A percentile compares a stretch with the other conserved stretches of the same genome.
phyloP scores from a whole-genome alignment of 2,113 vertebrate genomes.

The Ciconia boyciana region DNA sequence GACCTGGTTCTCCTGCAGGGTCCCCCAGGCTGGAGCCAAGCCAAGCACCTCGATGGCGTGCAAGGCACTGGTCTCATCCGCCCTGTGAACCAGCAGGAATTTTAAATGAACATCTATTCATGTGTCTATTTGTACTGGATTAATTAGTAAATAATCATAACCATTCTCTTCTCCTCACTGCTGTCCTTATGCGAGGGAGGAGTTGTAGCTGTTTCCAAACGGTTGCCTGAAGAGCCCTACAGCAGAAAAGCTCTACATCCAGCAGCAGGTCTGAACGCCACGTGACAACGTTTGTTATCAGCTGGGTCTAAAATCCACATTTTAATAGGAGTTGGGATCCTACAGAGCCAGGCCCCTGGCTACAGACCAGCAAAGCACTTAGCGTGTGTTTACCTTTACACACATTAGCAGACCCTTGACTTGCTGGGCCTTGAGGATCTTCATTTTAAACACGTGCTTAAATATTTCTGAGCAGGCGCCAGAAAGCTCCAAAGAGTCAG shows the following conservation, averaged over 20 bases:
- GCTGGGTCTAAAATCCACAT: neutral
- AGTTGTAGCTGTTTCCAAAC: neutral
- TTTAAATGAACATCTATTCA: neutral
- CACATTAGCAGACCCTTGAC: neutral
- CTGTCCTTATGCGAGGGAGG: neutral
- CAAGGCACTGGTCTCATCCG: accelerated
- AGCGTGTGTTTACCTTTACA: accelerated
- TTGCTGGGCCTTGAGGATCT: neutral
- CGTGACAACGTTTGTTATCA: accelerated
- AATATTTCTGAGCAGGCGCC: accelerated
- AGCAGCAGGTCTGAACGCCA: neutral
- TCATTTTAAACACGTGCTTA: accelerated
- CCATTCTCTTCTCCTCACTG: neutral
- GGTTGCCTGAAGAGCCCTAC: neutral
- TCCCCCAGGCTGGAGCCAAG: neutral
- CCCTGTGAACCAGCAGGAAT: neutral
- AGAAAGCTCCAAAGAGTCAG: accelerated
- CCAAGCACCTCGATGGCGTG: accelerated
- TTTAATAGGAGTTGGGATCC: accelerated
- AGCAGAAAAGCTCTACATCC: neutral
- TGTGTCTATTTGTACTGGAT: neutral
- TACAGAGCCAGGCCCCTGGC: neutral
- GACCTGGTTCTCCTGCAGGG: neutral
- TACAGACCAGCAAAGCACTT: neutral
- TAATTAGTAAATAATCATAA: neutral